phyloP scores from a whole-genome alignment of 1,140 invertebrate genomes.

The Lutraria rhynchaena region DNA sequence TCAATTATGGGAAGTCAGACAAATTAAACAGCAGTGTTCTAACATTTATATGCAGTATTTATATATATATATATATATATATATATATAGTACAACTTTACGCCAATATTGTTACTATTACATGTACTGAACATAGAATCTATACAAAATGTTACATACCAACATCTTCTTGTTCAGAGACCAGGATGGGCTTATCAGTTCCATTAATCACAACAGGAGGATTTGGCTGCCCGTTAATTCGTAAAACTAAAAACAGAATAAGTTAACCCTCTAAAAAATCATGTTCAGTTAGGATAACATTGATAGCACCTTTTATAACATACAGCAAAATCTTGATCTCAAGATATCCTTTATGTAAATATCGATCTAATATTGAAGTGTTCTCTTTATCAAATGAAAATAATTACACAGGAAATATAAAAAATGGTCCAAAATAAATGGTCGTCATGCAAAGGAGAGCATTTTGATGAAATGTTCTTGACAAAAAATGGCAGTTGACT shows the following conservation, averaged over 20 bases:
- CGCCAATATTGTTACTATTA: too few species aligned
- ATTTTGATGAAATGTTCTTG: too few species aligned
- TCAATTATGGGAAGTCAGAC: too few species aligned
- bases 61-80: too few species aligned
- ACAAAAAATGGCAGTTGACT: too few species aligned
- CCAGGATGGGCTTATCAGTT: conserved; percentile 15
- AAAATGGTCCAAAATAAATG: not conserved
- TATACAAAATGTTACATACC: too few species aligned
- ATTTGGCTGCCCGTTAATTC: not conserved
- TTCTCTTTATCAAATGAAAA: not conserved
- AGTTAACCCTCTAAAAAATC: not conserved
- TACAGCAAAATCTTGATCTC: not conserved
- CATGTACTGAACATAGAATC: too few species aligned
- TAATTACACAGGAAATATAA: not conserved
- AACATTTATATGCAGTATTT: too few species aligned
- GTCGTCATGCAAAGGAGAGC: not conserved
- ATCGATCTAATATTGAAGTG: not conserved
- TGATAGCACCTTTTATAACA: too few species aligned
- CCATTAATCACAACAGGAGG: conserved; percentile 19
- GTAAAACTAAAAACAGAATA: conserved; percentile 12
- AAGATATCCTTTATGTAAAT: not conserved
- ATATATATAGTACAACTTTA: too few species aligned
- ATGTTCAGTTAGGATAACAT: too few species aligned
- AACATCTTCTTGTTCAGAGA: conserved; percentile 12
- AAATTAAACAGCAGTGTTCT: too few species aligned